phyloP scores from a whole-genome alignment of 2,888 invertebrate species.

The Meiosimyza decipiens region DNA sequence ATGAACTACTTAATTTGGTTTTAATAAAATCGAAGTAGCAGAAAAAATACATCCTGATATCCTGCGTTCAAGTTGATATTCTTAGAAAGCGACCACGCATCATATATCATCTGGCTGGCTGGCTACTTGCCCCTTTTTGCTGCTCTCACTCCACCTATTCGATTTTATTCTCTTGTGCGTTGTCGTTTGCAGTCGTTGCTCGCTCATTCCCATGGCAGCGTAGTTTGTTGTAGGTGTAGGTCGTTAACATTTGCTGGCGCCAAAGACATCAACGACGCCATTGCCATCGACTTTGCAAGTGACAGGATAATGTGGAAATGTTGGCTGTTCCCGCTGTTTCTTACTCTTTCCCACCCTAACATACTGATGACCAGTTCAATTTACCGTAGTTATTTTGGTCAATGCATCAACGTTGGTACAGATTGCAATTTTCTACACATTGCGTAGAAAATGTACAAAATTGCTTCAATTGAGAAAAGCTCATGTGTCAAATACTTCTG shows the following conservation, averaged over 20 bases:
- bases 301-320: background rate
- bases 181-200: constrained; percentile 1
- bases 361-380: constrained; percentile 1
- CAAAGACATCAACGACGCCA: no score
- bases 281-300: no score
- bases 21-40: constrained; percentile 10
- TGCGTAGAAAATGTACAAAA: background rate
- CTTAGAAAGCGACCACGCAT: constrained; percentile 3
- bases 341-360: background rate
- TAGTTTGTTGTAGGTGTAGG: background rate
- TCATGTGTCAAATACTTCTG: no score
- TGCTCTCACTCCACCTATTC: background rate
- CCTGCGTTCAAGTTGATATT: constrained; percentile 7
- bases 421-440: background rate
- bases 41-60: constrained; percentile 2
- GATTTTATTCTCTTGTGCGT: constrained; percentile 5
- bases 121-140: background rate
- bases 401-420: background rate
- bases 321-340: background rate
- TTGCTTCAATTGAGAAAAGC: background rate
- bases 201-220: background rate
- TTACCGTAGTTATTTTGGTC: background rate
- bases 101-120: constrained; percentile 15
- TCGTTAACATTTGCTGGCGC: no score
- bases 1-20: constrained; percentile 32